Base-by-base conservation (phyloP, 1,140 invertebrate genomes). In the Drosophila suzukii region DNA sequence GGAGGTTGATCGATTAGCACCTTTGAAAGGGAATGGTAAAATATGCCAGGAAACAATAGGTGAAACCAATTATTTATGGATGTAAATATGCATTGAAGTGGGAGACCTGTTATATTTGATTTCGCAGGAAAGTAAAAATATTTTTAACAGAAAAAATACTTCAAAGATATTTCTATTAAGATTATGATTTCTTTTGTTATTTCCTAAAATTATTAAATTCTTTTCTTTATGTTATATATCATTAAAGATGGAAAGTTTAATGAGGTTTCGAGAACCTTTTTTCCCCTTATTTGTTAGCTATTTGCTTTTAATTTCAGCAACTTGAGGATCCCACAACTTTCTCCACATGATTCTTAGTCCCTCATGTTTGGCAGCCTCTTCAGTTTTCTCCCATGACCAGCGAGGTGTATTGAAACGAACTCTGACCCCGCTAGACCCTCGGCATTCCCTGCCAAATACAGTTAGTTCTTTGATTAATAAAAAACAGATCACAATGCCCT, bases 361-460 rank as follows among this genome's bases (percentile, higher is more conserved):
- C 2, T n/a, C 6, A 11, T 3, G 7, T 20, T 36, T 20, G 2
- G 32, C 27, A 32, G 32, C 13, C 54, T 57, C 38, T 30, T 20
- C 15, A 49, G 13, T 10, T 47, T 47, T 41, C 61, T 67, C 61
- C 65, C 65, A 67, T 66, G 65, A 67, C 65, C 65, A 34, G 11
- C 24, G 32, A n/a, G n/a, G 10, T 34, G 49, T n/a, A 49, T 49
- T 49, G 47, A 30, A 30, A 10, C 55, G 38, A 30, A 38, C 65
- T 41, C 67, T 70, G 65, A 50, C 65, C 65, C 44, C 46, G 17
- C 63, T 13, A 13, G 34, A 20, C 36, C 47, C 47, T 43, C 15
- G 59, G 24, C 17, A 17, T 39, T 12, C n/a, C 30, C 66, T 41
- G 39, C 30, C 43, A 39, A 57, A 36, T 50, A 72, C 68, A 58